Conservation (phyloP, 2,113 vertebrate species). For the Tonatia bakeri region DNA sequence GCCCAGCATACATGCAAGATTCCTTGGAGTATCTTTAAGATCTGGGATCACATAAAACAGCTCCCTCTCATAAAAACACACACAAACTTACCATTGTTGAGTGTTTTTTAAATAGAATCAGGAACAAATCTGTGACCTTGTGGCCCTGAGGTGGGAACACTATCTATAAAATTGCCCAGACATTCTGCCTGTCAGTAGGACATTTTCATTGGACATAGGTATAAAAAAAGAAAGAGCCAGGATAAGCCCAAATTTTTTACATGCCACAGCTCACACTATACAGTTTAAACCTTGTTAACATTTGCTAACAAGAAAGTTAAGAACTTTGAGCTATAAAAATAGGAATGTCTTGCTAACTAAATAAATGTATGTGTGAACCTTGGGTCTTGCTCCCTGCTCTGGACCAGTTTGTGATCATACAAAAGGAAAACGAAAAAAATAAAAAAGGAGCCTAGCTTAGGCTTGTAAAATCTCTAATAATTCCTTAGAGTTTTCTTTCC, state of each 20-base stretch:
- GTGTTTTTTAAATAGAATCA: constrained; percentile 83
- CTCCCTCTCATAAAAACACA: constrained; percentile 75
- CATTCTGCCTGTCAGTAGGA: constrained; percentile 82
- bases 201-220: constrained; percentile 78
- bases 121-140: constrained; percentile 85
- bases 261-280: constrained; percentile 80
- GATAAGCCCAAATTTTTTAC: constrained; percentile 80
- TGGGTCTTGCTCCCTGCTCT: constrained; percentile 74
- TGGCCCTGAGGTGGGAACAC: constrained; percentile 86
- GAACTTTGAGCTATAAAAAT: constrained; percentile 82
- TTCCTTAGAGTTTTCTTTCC: constrained; percentile 61
- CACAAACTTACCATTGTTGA: constrained; percentile 83
- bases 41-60: constrained; percentile 78
- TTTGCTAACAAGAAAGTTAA: constrained; percentile 83
- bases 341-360: constrained; percentile 82
- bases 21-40: constrained; percentile 84
- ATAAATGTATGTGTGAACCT: constrained; percentile 76
- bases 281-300: constrained; percentile 82
- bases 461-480: constrained; percentile 70
- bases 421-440: constrained; percentile 42
- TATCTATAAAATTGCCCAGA: constrained; percentile 86
- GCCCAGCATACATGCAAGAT: constrained; percentile 65
- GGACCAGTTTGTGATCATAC: constrained; percentile 44
- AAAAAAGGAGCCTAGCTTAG: constrained; percentile 40
- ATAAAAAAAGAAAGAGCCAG: constrained; percentile 75